phyloP scores from a whole-genome alignment of 1,140 invertebrate genomes.

The Drosophila teissieri region DNA sequence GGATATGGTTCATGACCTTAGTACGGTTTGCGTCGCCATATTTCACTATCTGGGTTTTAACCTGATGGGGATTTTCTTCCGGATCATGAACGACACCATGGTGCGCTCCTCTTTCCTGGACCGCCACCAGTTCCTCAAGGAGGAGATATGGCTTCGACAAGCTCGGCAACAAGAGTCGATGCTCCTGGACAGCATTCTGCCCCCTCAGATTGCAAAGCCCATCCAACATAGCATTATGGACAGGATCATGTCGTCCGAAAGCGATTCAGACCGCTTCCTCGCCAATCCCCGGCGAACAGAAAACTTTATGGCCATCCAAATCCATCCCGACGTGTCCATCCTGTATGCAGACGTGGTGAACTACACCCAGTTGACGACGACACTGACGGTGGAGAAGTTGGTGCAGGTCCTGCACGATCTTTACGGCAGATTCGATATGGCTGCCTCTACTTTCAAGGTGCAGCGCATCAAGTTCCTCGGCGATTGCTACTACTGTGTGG shows the following conservation, averaged over 20 bases:
- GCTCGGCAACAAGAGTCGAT: constrained; percentile 94
- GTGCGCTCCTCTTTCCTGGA: constrained; percentile 94
- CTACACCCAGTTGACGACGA: constrained; percentile 95
- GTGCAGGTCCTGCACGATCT: constrained; percentile 96
- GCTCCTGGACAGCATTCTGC: constrained; percentile 94
- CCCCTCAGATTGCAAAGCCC: constrained; percentile 92
- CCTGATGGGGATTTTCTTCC: constrained; percentile 92
- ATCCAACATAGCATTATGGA: constrained; percentile 90
- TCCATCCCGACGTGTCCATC: constrained; percentile 95
- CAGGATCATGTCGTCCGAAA: constrained; percentile 86
- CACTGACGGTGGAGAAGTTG: constrained; percentile 91
- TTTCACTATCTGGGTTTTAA: constrained; percentile 92
- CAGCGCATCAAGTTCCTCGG: constrained; percentile 96
- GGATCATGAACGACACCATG: constrained; percentile 93
- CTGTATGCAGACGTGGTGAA: constrained; percentile 98
- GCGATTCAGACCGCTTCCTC: not conserved
- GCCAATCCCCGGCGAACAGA: not conserved
- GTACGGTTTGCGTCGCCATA: constrained; percentile 86
- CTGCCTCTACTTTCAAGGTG: constrained; percentile 89
- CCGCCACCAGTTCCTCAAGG: constrained; percentile 92
- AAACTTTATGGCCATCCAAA: constrained; percentile 93
- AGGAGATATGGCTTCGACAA: constrained; percentile 91
- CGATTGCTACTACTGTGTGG: constrained; percentile 97
- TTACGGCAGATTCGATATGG: constrained; percentile 96
- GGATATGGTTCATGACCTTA: not conserved